These are phyloP conservation scores for Campylorhamphus procurvoides DNA, from an alignment of 2,113 vertebrate species.

Conservation along the genomic window DNA sequence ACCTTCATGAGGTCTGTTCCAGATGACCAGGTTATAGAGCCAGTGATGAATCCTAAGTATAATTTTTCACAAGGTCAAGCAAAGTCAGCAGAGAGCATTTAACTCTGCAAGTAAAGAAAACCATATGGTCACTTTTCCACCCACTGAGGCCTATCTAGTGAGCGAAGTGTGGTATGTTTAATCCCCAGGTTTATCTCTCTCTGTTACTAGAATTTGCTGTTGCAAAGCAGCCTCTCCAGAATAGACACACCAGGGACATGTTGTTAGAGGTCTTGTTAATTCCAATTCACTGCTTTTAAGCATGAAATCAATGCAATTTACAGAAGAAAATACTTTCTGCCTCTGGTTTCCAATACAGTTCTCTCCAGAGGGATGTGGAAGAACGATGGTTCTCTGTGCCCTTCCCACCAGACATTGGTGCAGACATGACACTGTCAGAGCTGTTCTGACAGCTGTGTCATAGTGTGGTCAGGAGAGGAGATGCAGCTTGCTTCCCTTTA, in stretches of 20 bases:
- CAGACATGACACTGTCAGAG: background rate
- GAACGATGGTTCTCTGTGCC: rapidly evolving
- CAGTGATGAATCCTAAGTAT: background rate
- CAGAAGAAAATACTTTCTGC: background rate
- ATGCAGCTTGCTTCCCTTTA: background rate
- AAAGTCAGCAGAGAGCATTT: background rate
- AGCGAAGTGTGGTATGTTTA: background rate
- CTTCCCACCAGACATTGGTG: background rate
- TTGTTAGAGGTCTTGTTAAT: background rate
- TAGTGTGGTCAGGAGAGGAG: background rate
- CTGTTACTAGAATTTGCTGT: background rate
- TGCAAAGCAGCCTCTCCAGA: background rate
- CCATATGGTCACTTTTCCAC: background rate
- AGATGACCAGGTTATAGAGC: background rate
- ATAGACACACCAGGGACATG: background rate
- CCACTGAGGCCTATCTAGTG: background rate
- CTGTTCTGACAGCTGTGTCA: background rate
- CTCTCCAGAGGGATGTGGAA: background rate
- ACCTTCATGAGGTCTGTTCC: background rate
- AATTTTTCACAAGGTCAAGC: background rate
- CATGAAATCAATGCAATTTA: background rate
- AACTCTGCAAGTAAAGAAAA: background rate
- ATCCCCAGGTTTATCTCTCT: background rate
- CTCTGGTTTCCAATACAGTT: background rate
- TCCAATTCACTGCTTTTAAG: background rate